A percentile compares a stretch with the other conserved stretches of the same genome.
Evolutionary conservation across 1,140 invertebrate genomes (phyloP).

Genomic region (Daktulosphaira vitifoliae): DNA sequence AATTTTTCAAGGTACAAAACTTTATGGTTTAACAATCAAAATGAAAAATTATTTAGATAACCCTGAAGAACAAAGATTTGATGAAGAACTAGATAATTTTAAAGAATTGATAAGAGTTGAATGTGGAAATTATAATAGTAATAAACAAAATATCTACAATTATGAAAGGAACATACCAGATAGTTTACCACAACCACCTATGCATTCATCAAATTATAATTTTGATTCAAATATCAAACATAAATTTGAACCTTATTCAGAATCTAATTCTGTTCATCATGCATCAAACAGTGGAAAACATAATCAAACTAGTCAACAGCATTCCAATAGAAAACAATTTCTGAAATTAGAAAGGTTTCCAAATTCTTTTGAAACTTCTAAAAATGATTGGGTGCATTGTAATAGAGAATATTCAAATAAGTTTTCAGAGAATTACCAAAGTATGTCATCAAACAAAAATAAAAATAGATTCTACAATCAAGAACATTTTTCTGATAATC

Average conservation of each 20-base stretch:
- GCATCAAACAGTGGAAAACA: neutral
- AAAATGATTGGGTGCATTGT: neutral
- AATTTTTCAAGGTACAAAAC: neutral
- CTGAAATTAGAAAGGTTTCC: neutral
- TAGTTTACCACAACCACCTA: slow-evolving; percentile 7
- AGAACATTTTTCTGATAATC: neutral
- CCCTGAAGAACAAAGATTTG: slow-evolving; percentile 5
- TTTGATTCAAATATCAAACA: too few relatives aligned
- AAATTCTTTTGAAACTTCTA: neutral
- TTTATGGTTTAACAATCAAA: slow-evolving; percentile 1
- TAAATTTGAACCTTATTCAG: too few relatives aligned
- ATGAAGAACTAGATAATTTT: slow-evolving; percentile 12
- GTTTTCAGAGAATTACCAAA: neutral
- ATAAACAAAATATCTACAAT: neutral
- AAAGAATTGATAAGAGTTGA: slow-evolving; percentile 7
- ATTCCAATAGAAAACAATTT: neutral
- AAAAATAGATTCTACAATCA: neutral
- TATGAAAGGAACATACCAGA: slow-evolving; percentile 17
- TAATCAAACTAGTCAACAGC: neutral
- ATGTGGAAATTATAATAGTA: neutral
- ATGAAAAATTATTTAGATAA: neutral
- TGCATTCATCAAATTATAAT: too few relatives aligned
- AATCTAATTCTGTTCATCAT: too few relatives aligned
- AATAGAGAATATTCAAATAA: neutral
- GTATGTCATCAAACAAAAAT: neutral